phyloP scores from a whole-genome alignment of 2,113 vertebrate species.

The Anas platyrhynchos region DNA sequence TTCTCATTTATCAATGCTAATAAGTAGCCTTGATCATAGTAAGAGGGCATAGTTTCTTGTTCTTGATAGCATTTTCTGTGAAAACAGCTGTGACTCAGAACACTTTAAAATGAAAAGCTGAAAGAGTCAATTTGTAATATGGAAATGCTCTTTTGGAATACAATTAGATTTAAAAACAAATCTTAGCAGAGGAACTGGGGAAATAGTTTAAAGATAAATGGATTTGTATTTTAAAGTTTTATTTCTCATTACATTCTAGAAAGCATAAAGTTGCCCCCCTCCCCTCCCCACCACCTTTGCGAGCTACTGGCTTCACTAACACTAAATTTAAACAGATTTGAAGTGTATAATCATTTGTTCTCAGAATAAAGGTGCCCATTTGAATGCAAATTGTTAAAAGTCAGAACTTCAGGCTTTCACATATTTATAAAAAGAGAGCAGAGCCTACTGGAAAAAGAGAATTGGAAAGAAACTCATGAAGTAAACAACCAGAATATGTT shows the following conservation, averaged over 20 bases:
- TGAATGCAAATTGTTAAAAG: conserved; percentile 43
- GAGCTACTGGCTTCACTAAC: conserved; percentile 13
- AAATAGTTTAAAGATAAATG: conserved; percentile 30
- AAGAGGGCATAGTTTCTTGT: neutral
- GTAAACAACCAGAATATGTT: conserved; percentile 21
- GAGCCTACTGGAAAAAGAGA: neutral
- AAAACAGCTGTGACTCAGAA: neutral
- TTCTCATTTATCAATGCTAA: neutral
- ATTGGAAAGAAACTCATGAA: conserved; percentile 6
- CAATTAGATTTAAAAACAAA: conserved; percentile 8
- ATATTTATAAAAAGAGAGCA: neutral
- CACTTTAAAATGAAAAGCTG: conserved; percentile 7
- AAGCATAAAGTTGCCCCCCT: neutral
- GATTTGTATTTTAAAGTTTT: conserved; percentile 21
- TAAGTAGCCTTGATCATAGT: neutral
- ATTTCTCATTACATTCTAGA: neutral
- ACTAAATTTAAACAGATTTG: conserved; percentile 38
- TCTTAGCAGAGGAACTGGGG: neutral
- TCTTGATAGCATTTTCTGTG: neutral
- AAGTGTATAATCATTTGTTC: neutral
- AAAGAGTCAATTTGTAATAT: conserved; percentile 12
- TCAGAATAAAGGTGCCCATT: conserved; percentile 32
- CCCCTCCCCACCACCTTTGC: neutral
- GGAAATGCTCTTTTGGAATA: neutral
- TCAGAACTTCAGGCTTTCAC: conserved; percentile 20